Conservation (phyloP, 2,888 invertebrate genomes). For the Nudaria mundana region DNA sequence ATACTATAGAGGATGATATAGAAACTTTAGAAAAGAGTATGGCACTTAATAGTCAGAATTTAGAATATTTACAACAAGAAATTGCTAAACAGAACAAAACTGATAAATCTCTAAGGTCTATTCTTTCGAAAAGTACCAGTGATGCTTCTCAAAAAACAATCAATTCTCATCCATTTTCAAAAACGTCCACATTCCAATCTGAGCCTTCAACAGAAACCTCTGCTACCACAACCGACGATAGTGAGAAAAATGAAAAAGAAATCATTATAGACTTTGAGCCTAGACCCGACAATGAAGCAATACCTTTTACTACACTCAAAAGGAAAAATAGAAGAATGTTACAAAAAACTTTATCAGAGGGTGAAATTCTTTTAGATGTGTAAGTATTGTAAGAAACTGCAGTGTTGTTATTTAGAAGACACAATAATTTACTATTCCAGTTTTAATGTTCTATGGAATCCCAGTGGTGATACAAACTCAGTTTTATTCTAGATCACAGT, state of each 20-base stretch:
- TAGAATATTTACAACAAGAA: slow-evolving; percentile 77
- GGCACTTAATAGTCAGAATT: slow-evolving; percentile 73
- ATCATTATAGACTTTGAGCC: slow-evolving; percentile 95
- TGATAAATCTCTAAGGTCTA: slow-evolving; percentile 63
- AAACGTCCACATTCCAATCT: slow-evolving; percentile 77
- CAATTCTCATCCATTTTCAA: slow-evolving; percentile 68
- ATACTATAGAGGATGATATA: slow-evolving; percentile 76
- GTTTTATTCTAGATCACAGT: neutral
- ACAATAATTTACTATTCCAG: too few species aligned
- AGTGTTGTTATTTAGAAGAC: too few species aligned
- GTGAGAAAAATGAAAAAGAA: slow-evolving; percentile 86
- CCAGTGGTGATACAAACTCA: too few species aligned
- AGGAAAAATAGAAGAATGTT: slow-evolving; percentile 79
- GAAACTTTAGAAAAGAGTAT: slow-evolving; percentile 77
- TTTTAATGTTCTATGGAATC: too few species aligned
- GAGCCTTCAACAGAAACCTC: slow-evolving; percentile 78
- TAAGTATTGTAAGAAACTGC: slow-evolving; percentile 43
- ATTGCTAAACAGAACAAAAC: slow-evolving; percentile 73
- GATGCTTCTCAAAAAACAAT: slow-evolving; percentile 70
- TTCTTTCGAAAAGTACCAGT: slow-evolving; percentile 70
- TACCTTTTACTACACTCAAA: slow-evolving; percentile 80
- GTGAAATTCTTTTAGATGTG: slow-evolving; percentile 86
- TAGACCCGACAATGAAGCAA: slow-evolving; percentile 83
- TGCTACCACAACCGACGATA: slow-evolving; percentile 74
- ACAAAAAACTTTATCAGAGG: slow-evolving; percentile 90